A percentile compares a stretch with the other conserved stretches of the same genome.
Conservation (phyloP, 2,888 invertebrate genomes). For the Clitarchus hookeri region DNA sequence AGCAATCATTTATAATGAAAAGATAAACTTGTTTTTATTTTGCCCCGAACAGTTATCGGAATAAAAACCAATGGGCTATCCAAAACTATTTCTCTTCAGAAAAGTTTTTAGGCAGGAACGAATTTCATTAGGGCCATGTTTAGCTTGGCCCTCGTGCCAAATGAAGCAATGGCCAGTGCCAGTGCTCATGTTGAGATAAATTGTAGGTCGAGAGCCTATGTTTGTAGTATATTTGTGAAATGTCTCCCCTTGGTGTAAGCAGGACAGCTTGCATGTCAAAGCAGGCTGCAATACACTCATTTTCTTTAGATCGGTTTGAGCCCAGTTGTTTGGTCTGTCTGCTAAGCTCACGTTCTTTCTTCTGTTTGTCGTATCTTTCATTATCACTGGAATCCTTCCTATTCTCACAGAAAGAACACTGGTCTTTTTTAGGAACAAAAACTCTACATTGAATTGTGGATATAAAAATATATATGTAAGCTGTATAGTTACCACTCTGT, state of each 20-base stretch:
- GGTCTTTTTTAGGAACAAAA: conserved; percentile 23
- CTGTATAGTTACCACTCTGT: conserved; percentile 26
- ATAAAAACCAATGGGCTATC: conserved; percentile 27
- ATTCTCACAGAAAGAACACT: conserved; percentile 21
- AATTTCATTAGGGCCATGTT: conserved; percentile 29
- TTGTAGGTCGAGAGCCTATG: conserved; percentile 28
- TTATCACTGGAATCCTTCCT: conserved; percentile 26
- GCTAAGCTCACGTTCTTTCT: conserved; percentile 28
- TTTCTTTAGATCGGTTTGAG: conserved; percentile 26
- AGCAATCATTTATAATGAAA: conserved; percentile 28
- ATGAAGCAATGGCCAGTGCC: conserved; percentile 26
- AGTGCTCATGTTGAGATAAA: conserved; percentile 10
- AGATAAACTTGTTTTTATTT: conserved; percentile 26
- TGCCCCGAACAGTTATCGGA: conserved; percentile 27
- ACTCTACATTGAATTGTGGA: conserved; percentile 21
- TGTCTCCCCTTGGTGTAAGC: background rate
- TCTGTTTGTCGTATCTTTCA: conserved; percentile 24
- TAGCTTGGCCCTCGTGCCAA: conserved; percentile 28
- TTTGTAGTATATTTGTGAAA: conserved; percentile 26
- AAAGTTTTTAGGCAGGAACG: conserved; percentile 15
- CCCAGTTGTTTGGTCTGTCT: conserved; percentile 17
- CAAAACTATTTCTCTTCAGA: conserved; percentile 23
- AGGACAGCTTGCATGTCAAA: conserved; percentile 28
- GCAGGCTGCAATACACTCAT: conserved; percentile 25
- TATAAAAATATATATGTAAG: conserved; percentile 19